Percentiles rank a stretch among this genome's conserved stretches.
Evolutionary conservation across 2,797 vertebrate genomes (phyloP).

Genomic region (Amphiprion clarkii): DNA sequence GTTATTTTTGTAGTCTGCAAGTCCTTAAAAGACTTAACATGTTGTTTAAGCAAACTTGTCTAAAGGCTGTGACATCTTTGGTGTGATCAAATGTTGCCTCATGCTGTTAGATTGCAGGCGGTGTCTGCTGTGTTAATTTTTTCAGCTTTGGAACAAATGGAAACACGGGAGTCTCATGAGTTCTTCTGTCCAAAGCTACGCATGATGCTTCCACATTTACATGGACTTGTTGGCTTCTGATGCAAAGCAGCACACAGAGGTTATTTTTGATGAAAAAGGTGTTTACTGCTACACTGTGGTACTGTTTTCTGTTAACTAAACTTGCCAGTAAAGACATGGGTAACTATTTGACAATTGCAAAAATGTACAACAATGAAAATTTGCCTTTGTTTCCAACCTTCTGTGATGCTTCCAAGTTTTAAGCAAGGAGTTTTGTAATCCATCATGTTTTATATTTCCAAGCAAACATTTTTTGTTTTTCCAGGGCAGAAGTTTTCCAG

Average conservation of each 20-base stretch:
- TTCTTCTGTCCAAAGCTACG: not conserved
- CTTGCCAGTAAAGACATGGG: no score
- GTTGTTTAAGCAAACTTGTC: not conserved
- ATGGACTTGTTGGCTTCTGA: not conserved
- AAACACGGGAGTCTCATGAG: no score
- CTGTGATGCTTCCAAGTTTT: no score
- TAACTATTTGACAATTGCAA: no score
- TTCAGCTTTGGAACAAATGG: no score
- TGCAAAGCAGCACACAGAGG: not conserved
- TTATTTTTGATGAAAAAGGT: not conserved
- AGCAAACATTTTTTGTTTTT: not conserved
- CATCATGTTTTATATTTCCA: not conserved
- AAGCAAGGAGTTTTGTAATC: not conserved
- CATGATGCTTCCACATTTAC: not conserved
- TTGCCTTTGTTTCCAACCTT: no score
- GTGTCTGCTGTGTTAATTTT: not conserved
- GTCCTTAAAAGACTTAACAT: not conserved
- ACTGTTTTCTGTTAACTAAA: not conserved
- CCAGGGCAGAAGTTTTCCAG: not conserved
- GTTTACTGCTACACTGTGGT: not conserved
- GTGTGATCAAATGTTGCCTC: not conserved
- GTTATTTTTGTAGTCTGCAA: conserved; percentile 15
- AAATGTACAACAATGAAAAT: no score
- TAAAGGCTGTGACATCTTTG: not conserved
- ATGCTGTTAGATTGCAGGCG: not conserved